These are phyloP conservation scores for Philypnodon macrostomus DNA, from an alignment of 2,797 vertebrate genomes.

Conservation along the genomic window DNA sequence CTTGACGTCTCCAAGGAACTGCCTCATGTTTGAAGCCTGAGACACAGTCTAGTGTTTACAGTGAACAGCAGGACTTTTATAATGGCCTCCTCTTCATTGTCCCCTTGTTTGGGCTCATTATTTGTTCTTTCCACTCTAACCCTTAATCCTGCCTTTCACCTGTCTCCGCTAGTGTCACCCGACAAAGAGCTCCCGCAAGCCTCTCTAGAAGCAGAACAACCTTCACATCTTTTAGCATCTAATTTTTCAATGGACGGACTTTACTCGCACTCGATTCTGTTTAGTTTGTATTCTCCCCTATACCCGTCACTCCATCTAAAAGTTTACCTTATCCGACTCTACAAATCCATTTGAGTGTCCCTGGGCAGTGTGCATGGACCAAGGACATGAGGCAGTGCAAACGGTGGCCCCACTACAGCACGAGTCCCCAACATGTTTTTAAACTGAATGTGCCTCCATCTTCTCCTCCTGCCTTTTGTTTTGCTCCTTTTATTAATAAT, in stretches of 20 bases:
- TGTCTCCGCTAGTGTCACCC: conserved; percentile 16
- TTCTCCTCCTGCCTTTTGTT: conserved; percentile 18
- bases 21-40: conserved; percentile 15
- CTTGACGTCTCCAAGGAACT: conserved; percentile 32
- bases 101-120: conserved; percentile 31
- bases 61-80: conserved; percentile 19
- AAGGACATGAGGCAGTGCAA: conserved; percentile 17
- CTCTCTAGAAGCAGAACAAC: conserved; percentile 19
- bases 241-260: conserved; percentile 5
- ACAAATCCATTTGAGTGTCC: conserved; percentile 35
- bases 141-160: conserved; percentile 28
- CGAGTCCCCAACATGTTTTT: background rate
- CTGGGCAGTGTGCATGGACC: conserved; percentile 2
- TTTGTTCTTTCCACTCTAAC: conserved; percentile 25
- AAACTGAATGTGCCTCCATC: conserved; percentile 2
- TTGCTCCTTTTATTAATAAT: conserved; percentile 44
- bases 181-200: conserved; percentile 15
- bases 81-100: conserved; percentile 32
- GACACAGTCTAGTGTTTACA: conserved; percentile 18
- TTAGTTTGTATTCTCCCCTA: conserved; percentile 1
- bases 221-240: conserved; percentile 11
- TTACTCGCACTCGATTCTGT: conserved; percentile 21
- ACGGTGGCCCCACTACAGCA: background rate
- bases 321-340: conserved; percentile 17
- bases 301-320: conserved; percentile 21